Evolutionary conservation across 2,888 invertebrate genomes (phyloP), one percentile per base, ranked within the genome.

Genomic region (Pterobdella sp.): DNA sequence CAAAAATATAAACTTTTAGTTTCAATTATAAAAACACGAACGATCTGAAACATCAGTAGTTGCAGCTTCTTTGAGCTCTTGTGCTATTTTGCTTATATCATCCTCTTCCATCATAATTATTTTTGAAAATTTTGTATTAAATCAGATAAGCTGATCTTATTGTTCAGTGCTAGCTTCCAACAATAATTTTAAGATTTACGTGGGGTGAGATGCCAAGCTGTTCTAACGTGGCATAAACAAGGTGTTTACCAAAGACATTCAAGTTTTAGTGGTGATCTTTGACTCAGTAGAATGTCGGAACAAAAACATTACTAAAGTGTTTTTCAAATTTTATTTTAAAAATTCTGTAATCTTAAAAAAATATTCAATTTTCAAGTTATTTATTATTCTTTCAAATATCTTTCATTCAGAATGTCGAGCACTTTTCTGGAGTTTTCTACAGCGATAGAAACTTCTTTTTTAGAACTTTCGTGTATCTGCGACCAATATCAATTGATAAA

Each of bases 401-500:
- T 73, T 42, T 74, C 72, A 22, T 75, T 74, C 22, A 77, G 74
- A 22, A 76, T 74, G 26, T 79, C 79, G 37, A 84, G 77, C 37
- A 82, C 79, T 74, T 80, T 80, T 10, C 78, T 80, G 76, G 81
- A 81, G 7, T 77, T 78, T 71, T 79, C 79, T 75, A 81, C 80
- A 10, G 83, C 83, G 63, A 75, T 76, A 63, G 79, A 78, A 37
- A 82, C 72, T 26, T 81, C 80, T 22, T 75, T 76, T 0, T 82
- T 81, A 26, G 81, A 79, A 74, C 83, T 82, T 72, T 79, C 77
- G 68, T 79, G 75, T 22, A 80, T 79, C 83, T 83, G 35, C 52
- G 35, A 72, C 36, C 36, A 69, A 64, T 49, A 36, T 42, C 36
- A 18, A 31, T 42, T 31, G 35, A n/a, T 32, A 69, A 14, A 22